Percentiles rank a stretch among this genome's conserved stretches.
Conservation (phyloP, 2,113 vertebrate species). For the Gobiocypris rarus region DNA sequence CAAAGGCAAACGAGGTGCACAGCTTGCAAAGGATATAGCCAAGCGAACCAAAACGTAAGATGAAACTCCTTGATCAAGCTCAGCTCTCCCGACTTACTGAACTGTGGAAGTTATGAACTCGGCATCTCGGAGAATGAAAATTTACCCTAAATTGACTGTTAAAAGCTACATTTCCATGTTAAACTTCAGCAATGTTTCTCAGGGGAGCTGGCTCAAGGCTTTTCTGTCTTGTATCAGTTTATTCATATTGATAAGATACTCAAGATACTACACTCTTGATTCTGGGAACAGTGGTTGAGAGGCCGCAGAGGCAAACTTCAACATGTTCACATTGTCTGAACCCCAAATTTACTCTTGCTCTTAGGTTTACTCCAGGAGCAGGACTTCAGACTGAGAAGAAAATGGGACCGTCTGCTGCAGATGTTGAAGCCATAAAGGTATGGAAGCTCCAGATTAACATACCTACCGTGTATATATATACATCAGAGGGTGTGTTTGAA, state of each 20-base stretch:
- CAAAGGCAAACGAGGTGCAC: constrained; percentile 99
- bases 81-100: constrained; percentile 86
- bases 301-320: constrained; percentile 76
- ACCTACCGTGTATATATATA: too few relatives aligned
- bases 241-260: constrained; percentile 96
- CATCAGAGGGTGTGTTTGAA: too few relatives aligned
- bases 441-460: too few relatives aligned
- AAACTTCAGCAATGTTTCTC: constrained; percentile 77
- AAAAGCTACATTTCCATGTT: not conserved
- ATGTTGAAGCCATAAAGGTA: constrained; percentile 97
- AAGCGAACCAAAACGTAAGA: constrained; percentile 99
- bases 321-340: constrained; percentile 23
- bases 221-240: constrained; percentile 86
- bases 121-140: not conserved
- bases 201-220: constrained; percentile 79
- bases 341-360: constrained; percentile 1
- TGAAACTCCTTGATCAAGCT: constrained; percentile 74
- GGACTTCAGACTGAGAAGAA: constrained; percentile 88
- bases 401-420: constrained; percentile 86
- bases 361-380: constrained; percentile 92
- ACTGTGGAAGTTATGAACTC: constrained; percentile 51
- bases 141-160: constrained; percentile 10
- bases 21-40: constrained; percentile 99
- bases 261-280: constrained; percentile 74
- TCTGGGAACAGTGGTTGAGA: constrained; percentile 69